Conservation (phyloP, 2,113 vertebrate species). For the Mesembrinibis cayennensis region DNA sequence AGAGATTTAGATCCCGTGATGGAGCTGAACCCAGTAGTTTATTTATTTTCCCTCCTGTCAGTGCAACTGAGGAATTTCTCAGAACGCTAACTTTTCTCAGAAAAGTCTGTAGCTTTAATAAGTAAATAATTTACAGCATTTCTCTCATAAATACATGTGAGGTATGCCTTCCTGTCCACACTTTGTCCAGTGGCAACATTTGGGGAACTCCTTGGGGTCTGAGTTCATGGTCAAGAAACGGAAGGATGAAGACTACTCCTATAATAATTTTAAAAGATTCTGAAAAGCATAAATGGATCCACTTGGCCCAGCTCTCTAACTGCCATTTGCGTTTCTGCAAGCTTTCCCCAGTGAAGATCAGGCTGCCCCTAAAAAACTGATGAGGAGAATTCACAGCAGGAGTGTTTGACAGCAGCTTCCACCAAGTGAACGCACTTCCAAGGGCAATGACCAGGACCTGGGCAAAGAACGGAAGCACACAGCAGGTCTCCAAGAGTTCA, state of each 20-base stretch:
- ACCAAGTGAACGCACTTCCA: fast-evolving
- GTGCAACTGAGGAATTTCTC: not conserved
- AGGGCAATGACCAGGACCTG: not conserved
- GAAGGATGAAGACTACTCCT: not conserved
- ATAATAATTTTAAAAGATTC: not conserved
- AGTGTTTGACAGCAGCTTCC: not conserved
- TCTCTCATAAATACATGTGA: not conserved
- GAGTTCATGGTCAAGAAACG: not conserved
- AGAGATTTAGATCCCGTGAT: not conserved
- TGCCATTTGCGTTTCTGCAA: not conserved
- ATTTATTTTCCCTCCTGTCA: not conserved
- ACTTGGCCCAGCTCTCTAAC: not conserved
- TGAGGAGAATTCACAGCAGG: not conserved
- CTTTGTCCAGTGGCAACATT: not conserved
- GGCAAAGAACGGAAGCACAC: not conserved
- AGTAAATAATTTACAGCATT: not conserved
- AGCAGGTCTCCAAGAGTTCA: not conserved
- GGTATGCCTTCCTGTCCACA: not conserved
- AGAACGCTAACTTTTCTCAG: not conserved
- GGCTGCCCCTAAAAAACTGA: not conserved
- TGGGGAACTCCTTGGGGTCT: not conserved
- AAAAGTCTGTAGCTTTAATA: not conserved
- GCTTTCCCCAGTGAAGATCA: not conserved
- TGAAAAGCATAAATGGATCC: not conserved
- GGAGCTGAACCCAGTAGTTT: not conserved